Base-by-base conservation (phyloP, 2,888 invertebrate genomes). In the Torymus aiolomorphi region DNA sequence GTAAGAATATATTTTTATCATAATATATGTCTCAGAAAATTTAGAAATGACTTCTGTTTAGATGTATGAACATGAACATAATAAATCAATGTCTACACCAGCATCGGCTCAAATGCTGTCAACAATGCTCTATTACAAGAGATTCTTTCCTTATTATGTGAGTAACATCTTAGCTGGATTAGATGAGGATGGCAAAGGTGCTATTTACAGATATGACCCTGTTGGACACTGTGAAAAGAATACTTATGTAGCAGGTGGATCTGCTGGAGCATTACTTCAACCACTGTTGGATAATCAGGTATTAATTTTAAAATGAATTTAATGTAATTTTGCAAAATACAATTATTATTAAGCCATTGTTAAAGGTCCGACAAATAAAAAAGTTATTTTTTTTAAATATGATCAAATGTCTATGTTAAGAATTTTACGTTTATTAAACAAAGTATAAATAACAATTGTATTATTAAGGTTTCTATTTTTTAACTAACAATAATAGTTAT, bases 121-220 rank as follows among this genome's bases (percentile, higher is more conserved):
- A 0, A 98, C 97, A 4, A 95, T 98, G 92, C 92, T 99, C 85
- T 99, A 99, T 89, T 96, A 97, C 90, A 96, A 97, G 86, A 94
- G 99, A 77, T 99, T 99, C 91, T 99, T 99, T 91, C 99, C 99
- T 0, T 99, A 98, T 90, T 99, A 98, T 88, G 96, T 98, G 24
- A 96, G 97, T 49, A 98, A 98, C 88, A 94, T 99, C 66, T 91
- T 99, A 75, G 99, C 97, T 71, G 99, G 99, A 0, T 89, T 99
- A 74, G 98, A 99, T 91, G 94, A 94, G 51, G 95, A 98, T 82
- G 99, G 98, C 2, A 96, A 96, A 88, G 99, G 99, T 11, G 96
- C 96, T 85, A 96, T 99, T 10, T 99, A 95, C 91, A 96, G 96
- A 87, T 99, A 98, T 90, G 99, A 99, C 91, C 99, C 99, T 0